Evolutionary conservation across 2,888 invertebrate species (phyloP), one percentile per base, ranked within the genome.

Genomic region (Cantharis nigra): DNA sequence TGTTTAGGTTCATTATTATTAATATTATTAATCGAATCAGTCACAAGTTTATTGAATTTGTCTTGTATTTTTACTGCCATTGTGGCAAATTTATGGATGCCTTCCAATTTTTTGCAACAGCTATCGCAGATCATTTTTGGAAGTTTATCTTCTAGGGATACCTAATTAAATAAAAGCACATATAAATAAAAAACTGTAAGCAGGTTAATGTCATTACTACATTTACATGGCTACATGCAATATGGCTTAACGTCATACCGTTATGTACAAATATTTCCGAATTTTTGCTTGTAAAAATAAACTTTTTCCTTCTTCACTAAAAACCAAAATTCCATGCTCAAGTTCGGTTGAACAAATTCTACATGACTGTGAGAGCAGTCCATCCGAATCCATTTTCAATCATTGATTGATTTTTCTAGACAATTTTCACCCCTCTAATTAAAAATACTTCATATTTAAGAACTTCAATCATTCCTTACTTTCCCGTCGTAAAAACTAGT

Each of bases 61-160:
- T 91, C 91, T 85, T 94, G 94, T 72, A 92, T 91, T 85, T 90
- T 91, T 77, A 91, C 89, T 69, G 93, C 93, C 89, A 91, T 91
- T 72, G 91, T 91, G 78, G 93, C 93, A 85, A 94, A 94, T 75
- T 91, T 91, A 86, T 93, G 93, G 74, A 93, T 91, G 70, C 90
- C 91, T 83, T 93, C 92, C 81, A 94, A 85, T 88, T 92, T 92
- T 72, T 90, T 90, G 81, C 91, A 91, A 83, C 94, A 94, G 80
- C 90, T 89, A 74, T 90, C 88, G 84, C 94, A 94, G 82, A 94
- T 92, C 88, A 92, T 92, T 89, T 93, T 93, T 9, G 94, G 92
- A 80, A 93, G 88, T 83, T 90, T 91, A 85, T 94, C 94, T 85
- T 93, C 91, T 83, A 90, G 89, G 72, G 92, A 91, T 76, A 94